phyloP scores from a whole-genome alignment of 2,888 invertebrate species.

The Aquatica leii region DNA sequence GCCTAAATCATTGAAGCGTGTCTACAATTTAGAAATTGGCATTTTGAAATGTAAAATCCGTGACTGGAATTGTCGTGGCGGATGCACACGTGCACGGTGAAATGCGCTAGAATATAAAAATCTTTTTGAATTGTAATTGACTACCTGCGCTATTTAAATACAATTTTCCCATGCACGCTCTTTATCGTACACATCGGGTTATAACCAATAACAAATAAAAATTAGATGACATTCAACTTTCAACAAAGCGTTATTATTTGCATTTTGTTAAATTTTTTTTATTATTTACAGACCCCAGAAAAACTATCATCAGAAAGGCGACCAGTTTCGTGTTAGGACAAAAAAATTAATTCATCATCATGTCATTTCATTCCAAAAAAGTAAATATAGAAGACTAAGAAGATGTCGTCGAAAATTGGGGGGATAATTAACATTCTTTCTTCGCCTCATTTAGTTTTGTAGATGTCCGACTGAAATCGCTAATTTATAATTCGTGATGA shows the following conservation, averaged over 20 bases:
- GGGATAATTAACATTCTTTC: constrained; percentile 16
- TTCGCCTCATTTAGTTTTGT: constrained; percentile 33
- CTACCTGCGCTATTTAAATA: constrained; percentile 32
- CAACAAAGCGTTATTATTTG: neutral
- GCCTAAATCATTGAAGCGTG: constrained; percentile 41
- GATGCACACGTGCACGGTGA: constrained; percentile 50
- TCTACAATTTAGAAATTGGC: constrained; percentile 50
- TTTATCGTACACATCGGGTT: neutral
- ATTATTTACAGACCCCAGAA: constrained; percentile 71
- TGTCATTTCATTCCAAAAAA: constrained; percentile 39
- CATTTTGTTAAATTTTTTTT: constrained; percentile 28
- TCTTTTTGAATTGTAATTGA: constrained; percentile 31
- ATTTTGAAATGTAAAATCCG: constrained; percentile 51
- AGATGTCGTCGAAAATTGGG: neutral
- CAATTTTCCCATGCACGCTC: constrained; percentile 8
- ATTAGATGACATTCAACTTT: neutral
- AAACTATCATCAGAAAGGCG: constrained; percentile 70
- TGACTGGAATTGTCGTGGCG: constrained; percentile 46
- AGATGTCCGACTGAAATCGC: constrained; percentile 49
- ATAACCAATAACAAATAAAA: neutral
- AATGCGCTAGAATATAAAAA: neutral
- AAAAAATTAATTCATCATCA: constrained; percentile 33
- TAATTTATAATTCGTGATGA: constrained; percentile 45
- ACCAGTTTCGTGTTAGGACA: constrained; percentile 55
- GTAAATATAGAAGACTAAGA: constrained; percentile 12